phyloP scores from a whole-genome alignment of 2,888 invertebrate genomes.

The Cosmopolites sordidus region DNA sequence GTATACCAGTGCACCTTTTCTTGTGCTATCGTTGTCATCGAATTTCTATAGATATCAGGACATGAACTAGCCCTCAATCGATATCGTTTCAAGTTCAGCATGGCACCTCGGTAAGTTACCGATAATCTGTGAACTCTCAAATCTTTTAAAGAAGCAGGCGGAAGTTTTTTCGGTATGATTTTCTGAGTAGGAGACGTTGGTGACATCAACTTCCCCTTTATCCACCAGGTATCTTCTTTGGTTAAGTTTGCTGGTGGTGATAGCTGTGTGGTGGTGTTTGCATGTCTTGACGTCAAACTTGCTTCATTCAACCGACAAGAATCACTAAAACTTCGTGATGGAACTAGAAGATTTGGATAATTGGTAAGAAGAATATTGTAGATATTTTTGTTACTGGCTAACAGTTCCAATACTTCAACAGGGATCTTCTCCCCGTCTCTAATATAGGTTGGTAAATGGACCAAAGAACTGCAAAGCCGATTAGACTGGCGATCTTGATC shows the following conservation, averaged over 20 bases:
- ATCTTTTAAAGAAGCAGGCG: slow-evolving; percentile 66
- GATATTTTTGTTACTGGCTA: slow-evolving; percentile 65
- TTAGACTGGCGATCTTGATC: slow-evolving; percentile 41
- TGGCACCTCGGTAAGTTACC: slow-evolving; percentile 78
- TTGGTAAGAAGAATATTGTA: slow-evolving; percentile 70
- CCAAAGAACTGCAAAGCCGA: slow-evolving; percentile 73
- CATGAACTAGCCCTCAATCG: slow-evolving; percentile 80
- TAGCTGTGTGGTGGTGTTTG: slow-evolving; percentile 42
- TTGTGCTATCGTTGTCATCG: slow-evolving; percentile 80
- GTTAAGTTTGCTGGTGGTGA: slow-evolving; percentile 38
- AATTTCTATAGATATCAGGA: slow-evolving; percentile 84
- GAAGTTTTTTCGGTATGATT: slow-evolving; percentile 45
- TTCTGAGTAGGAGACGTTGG: slow-evolving; percentile 37
- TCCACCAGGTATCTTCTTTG: slow-evolving; percentile 47
- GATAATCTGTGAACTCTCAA: slow-evolving; percentile 71
- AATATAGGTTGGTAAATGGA: slow-evolving; percentile 80
- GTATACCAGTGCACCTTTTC: slow-evolving; percentile 72
- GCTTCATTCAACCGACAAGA: slow-evolving; percentile 53
- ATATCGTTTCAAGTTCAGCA: slow-evolving; percentile 79
- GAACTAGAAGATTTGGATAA: slow-evolving; percentile 68
- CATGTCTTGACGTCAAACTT: slow-evolving; percentile 37
- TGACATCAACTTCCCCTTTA: slow-evolving; percentile 52
- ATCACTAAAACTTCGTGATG: slow-evolving; percentile 72
- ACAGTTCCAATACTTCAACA: slow-evolving; percentile 68
- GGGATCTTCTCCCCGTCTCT: slow-evolving; percentile 74